Base-by-base conservation (phyloP, 2,113 vertebrate species). In the Ursus arctos region DNA sequence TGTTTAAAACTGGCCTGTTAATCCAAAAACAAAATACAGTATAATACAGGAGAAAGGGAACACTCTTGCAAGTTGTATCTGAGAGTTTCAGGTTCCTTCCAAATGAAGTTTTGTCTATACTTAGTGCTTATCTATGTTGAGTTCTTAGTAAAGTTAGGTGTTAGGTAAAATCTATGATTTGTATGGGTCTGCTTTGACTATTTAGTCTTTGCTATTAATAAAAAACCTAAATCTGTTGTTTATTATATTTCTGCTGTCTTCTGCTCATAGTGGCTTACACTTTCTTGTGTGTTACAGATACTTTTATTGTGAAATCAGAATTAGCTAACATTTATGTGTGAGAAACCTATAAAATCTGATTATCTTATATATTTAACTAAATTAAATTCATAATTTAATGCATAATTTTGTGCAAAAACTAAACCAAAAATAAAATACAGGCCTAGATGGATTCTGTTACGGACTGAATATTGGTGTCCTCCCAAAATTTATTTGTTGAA, bases 271-370 rank as follows among this genome's bases (percentile, higher is more conserved):
- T 81, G 33, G 10, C 31, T 94, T 82, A 26, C 2, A 36, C 28
- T 82, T 87, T 71, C 26, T 53, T 49, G 19, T 19, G 14, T 65
- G 11, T 47, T 77, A 49, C 63, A 43, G 9, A 86, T 63, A 26
- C 57, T 85, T 89, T 83, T 49, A 53, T 49, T 74, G 8, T 85
- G 40, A 96, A 91, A 74, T 86, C 28, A 91, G 10, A 94, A 36
- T 74, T 91, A 47, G 31, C 4, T 79, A 90, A 63, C 24, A 85
- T 85, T 69, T 90, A 61, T 63, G 6, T 43, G 11, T 55, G 18
- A 81, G 53, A 94, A 67, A 74, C 1, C 14, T 82, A 63, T 55
- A 74, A 61, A 72, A 89, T 89, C 43, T 74, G 28, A 55, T 18
- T 67, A 21, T 55, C 13, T 6, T 80, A 21, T n/a, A 82, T 82